These are phyloP conservation scores for Cosmia pyralina DNA, from an alignment of 2,888 invertebrate genomes.

Conservation along the genomic window DNA sequence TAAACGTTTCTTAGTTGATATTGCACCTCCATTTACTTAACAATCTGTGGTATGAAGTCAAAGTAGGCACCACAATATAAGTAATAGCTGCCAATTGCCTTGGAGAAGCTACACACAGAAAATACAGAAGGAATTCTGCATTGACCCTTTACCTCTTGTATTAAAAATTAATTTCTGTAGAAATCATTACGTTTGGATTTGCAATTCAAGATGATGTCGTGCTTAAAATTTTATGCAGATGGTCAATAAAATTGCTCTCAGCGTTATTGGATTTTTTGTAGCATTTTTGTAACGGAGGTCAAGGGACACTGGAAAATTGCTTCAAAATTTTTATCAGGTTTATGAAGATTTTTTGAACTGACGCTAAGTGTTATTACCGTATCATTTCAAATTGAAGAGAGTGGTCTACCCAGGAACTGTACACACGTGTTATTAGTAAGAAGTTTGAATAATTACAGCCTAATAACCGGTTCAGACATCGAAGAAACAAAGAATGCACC, in stretches of 20 bases:
- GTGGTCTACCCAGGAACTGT: slow-evolving; percentile 16
- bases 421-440: slow-evolving; percentile 32
- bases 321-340: background rate
- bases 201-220: background rate
- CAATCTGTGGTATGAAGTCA: background rate
- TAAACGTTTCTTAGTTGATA: background rate
- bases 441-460: slow-evolving; percentile 34
- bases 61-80: slow-evolving; percentile 1
- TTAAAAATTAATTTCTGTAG: slow-evolving; percentile 39
- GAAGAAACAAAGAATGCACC: slow-evolving; percentile 21
- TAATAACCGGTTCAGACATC: slow-evolving; percentile 33
- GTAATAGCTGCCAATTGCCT: slow-evolving; percentile 22
- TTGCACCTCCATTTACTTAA: slow-evolving; percentile 9
- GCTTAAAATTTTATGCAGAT: slow-evolving; percentile 11
- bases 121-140: slow-evolving; percentile 15
- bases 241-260: background rate
- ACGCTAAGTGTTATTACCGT: background rate
- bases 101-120: slow-evolving; percentile 4
- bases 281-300: background rate
- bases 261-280: background rate
- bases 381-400: slow-evolving; percentile 13
- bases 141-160: slow-evolving; percentile 21
- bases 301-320: background rate
- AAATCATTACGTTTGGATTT: slow-evolving; percentile 18
- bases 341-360: background rate